phyloP scores from a whole-genome alignment of 2,888 invertebrate species.

The Drosophila anomalata region DNA sequence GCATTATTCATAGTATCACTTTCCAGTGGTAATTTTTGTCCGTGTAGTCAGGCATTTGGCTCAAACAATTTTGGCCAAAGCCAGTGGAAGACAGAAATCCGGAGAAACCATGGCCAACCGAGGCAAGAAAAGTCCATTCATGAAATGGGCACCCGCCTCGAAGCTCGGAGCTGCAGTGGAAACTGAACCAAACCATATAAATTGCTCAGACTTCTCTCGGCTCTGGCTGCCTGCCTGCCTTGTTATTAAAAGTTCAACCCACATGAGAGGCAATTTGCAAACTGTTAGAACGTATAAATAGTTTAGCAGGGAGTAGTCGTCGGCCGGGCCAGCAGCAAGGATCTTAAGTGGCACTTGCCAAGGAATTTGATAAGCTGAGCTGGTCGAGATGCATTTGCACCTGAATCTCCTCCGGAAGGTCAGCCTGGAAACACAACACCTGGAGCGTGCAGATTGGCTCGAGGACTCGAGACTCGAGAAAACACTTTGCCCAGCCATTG shows the following conservation, averaged over 20 bases:
- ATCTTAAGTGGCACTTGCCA: constrained; percentile 47
- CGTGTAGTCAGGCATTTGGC: constrained; percentile 8
- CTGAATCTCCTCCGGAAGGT: constrained; percentile 25
- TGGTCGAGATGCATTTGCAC: constrained; percentile 33
- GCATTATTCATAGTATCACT: too few species aligned
- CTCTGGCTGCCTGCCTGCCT: constrained; percentile 59
- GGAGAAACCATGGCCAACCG: constrained; percentile 18
- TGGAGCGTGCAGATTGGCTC: too few species aligned
- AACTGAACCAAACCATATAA: constrained; percentile 50
- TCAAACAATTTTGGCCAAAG: constrained; percentile 59
- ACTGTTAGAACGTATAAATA: constrained; percentile 54
- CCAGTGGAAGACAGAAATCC: constrained; percentile 23
- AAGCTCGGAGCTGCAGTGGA: constrained; percentile 35
- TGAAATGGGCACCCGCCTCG: constrained; percentile 59
- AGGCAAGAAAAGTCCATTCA: constrained; percentile 54
- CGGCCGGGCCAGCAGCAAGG: constrained; percentile 3
- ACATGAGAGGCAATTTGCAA: constrained; percentile 73
- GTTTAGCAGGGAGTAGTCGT: constrained; percentile 22
- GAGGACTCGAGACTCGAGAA: neutral
- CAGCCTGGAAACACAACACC: constrained; percentile 7
- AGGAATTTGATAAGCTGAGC: constrained; percentile 42
- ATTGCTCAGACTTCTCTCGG: constrained; percentile 62
- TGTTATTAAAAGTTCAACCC: constrained; percentile 74
- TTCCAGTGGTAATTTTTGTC: neutral
- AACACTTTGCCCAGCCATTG: constrained; percentile 40